Percentiles rank a stretch among this genome's conserved stretches.
These are phyloP conservation scores for Tigriopus californicus DNA, from an alignment of 2,888 invertebrate genomes.

Conservation along the genomic window DNA sequence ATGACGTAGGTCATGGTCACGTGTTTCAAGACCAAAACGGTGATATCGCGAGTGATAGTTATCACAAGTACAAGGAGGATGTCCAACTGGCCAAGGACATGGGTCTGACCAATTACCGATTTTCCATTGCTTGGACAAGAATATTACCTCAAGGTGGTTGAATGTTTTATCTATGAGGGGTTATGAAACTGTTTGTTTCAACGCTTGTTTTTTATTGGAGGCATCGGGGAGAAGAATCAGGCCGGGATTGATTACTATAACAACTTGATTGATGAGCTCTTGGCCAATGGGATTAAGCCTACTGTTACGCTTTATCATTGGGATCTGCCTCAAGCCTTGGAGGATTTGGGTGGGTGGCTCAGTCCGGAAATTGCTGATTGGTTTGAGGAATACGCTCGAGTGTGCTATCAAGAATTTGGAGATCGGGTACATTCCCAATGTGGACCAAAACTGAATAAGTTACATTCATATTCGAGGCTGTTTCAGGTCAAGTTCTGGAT, in stretches of 20 bases:
- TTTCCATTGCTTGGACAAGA: slow-evolving; percentile 30
- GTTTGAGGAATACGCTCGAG: slow-evolving; percentile 26
- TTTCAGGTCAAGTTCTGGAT: slow-evolving; percentile 25
- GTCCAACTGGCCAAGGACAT: slow-evolving; percentile 25
- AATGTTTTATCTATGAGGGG: too few species aligned
- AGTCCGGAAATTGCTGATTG: slow-evolving; percentile 24
- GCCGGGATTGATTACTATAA: slow-evolving; percentile 28
- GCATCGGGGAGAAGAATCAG: slow-evolving; percentile 22
- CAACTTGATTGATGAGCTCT: slow-evolving; percentile 24
- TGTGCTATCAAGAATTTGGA: background rate
- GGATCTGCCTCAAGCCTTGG: slow-evolving; percentile 18
- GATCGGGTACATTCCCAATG: background rate
- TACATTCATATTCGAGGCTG: too few species aligned
- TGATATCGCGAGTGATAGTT: slow-evolving; percentile 28
- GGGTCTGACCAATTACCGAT: slow-evolving; percentile 23
- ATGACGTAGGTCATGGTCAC: background rate
- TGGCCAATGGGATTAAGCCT: slow-evolving; percentile 25
- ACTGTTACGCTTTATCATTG: slow-evolving; percentile 22
- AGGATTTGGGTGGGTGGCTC: slow-evolving; percentile 27
- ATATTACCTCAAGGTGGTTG: slow-evolving; percentile 25
- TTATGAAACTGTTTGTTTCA: too few species aligned
- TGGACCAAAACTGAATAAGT: too few species aligned
- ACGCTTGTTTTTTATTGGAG: too few species aligned
- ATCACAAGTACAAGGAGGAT: slow-evolving; percentile 28
- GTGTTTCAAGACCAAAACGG: slow-evolving; percentile 21